These are phyloP conservation scores for Erebia palarica DNA, from an alignment of 2,888 invertebrate species.

Conservation along the genomic window DNA sequence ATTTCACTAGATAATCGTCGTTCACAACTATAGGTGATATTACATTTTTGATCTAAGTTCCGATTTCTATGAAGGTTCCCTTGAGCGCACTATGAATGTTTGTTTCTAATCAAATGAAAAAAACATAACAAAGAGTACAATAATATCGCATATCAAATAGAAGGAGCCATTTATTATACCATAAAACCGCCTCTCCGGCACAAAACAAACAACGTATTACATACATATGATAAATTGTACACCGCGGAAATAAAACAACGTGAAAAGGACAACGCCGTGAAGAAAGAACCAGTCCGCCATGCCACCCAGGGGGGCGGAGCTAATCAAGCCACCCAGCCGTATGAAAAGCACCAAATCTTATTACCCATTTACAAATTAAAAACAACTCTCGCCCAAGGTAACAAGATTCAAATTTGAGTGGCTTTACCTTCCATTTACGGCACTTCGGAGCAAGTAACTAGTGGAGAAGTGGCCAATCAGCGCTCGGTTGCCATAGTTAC, in stretches of 20 bases:
- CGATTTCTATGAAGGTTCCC: neutral
- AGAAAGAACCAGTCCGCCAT: constrained; percentile 71
- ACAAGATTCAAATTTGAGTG: constrained; percentile 60
- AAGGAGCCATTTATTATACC: constrained; percentile 29
- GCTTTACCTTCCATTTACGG: constrained; percentile 50
- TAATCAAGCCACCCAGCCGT: constrained; percentile 58
- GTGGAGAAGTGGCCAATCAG: constrained; percentile 75
- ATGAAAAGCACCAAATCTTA: constrained; percentile 46
- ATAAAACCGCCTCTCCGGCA: constrained; percentile 24
- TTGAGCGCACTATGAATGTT: too few relatives aligned
- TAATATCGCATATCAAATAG: constrained; percentile 19
- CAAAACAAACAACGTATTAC: constrained; percentile 29
- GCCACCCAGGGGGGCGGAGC: constrained; percentile 74
- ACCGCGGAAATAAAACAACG: constrained; percentile 48
- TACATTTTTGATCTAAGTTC: too few relatives aligned
- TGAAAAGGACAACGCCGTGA: constrained; percentile 62
- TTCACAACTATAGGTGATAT: too few relatives aligned
- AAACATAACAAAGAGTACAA: constrained; percentile 2
- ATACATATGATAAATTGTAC: constrained; percentile 29
- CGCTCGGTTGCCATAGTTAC: constrained; percentile 72
- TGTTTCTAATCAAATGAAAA: neutral
- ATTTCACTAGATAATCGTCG: too few relatives aligned
- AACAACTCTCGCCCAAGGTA: constrained; percentile 49
- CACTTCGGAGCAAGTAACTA: constrained; percentile 49
- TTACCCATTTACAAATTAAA: constrained; percentile 47